Base-by-base conservation (phyloP, 2,113 vertebrate genomes). In the Vulpes vulpes region DNA sequence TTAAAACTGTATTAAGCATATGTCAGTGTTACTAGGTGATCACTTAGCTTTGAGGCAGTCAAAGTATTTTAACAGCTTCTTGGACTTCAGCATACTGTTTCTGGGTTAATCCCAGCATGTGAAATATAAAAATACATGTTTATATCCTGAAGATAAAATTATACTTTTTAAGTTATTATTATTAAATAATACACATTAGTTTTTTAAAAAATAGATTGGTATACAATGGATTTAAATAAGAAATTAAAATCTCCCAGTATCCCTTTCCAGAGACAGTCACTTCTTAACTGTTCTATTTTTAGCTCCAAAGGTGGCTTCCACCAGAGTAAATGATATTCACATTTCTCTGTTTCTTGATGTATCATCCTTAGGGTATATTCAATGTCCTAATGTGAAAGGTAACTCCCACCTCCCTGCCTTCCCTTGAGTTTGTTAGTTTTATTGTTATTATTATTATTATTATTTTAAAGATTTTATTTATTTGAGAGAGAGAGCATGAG, bases 281-380 rank as follows among this genome's bases (percentile, higher is more conserved):
- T 57, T 71, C n/a, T 64, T 92, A n/a, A 71, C 27, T 88, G 17
- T 94, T 96, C 30, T 80, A 74, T 91, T 89, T 92, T 84, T 84
- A 84, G 55, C 84, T 84, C 64, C 92, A 79, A 94, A 83, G n/a
- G 30, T 94, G 83, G 60, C 55, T 82, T 89, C 30, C 8, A 51
- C 35, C 30, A 64, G 74, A 89, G 27, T 88, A 81, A 95, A 89
- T 84, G 80, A 38, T 89, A 83, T 87, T 97, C 64, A 64, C 71
- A 59, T n/a, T 82, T 94, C 20, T 57, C n/a, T 97, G 9, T 83
- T 71, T 94, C 32, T 89, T 64, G 23, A 88, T 74, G n/a, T 43
- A 84, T 83, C 55, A 53, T 25, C 78, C 73, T 92, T 79, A 78
- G 53, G 82, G 23, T 59, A 51, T 65, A 38, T 80, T 78, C 55